phyloP scores from a whole-genome alignment of 2,113 vertebrate genomes.

The Puntigrus tetrazona region DNA sequence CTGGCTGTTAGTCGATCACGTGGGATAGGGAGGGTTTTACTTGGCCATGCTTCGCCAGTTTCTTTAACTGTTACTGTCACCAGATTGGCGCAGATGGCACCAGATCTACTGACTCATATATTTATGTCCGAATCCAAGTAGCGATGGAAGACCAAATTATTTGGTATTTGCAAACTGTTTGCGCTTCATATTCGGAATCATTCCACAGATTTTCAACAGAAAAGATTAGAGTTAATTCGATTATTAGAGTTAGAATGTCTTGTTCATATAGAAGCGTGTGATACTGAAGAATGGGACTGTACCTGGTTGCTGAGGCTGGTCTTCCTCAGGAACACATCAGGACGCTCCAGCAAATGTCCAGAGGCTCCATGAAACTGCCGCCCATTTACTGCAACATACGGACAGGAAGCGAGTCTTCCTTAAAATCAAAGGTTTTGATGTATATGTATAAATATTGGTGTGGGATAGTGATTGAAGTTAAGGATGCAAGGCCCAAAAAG shows the following conservation, averaged over 20 bases:
- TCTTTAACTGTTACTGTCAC: conserved; percentile 39
- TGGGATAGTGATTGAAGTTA: neutral
- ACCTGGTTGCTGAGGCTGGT: conserved; percentile 38
- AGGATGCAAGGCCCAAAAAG: neutral
- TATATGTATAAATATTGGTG: neutral
- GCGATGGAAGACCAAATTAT: neutral
- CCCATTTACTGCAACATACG: conserved; percentile 43
- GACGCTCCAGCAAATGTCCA: conserved; percentile 4
- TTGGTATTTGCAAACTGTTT: neutral
- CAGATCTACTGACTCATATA: conserved; percentile 25
- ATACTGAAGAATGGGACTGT: neutral
- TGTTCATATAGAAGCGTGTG: neutral
- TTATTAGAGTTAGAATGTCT: too few relatives aligned
- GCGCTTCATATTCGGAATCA: neutral
- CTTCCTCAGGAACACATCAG: conserved; percentile 24
- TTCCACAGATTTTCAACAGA: neutral
- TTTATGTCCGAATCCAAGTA: neutral
- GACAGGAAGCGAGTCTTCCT: neutral
- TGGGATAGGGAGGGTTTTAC: conserved; percentile 39
- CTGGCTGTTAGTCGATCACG: conserved; percentile 40
- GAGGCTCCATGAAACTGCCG: conserved; percentile 19
- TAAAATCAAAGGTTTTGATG: neutral
- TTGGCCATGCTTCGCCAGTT: conserved; percentile 45
- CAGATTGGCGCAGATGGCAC: conserved; percentile 25
- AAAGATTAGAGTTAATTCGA: too few relatives aligned